Evolutionary conservation across 2,888 invertebrate species (phyloP), one percentile per base, ranked within the genome.

Genomic region (Dicranocentrus wangi): DNA sequence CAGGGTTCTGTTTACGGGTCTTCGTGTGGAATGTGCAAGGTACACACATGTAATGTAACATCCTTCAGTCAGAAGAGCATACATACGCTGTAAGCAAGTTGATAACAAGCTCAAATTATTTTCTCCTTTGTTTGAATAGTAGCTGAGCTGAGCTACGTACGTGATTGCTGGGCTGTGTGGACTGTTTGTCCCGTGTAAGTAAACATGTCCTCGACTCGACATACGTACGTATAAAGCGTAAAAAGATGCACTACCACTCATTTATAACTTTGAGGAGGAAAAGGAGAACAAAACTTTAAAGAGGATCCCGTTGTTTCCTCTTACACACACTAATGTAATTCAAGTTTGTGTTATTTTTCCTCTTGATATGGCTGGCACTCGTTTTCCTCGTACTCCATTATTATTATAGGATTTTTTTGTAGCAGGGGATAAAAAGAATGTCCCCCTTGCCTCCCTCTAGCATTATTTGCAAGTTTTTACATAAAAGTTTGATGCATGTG

Each of bases 401-500:
- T 13, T 47, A 17, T 13, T n/a, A 47, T n/a, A 39, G 13, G 39
- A 15, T n/a, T 13, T 17, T 47, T 13, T 47, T 47, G 47, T 39
- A 39, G 7, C 15, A 3, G 5, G 47, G 5, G 47, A 47, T 2
- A n/a, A 5, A 17, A 47, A 47, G 17, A 17, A n/a, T 47, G 47
- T n/a, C 17, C n/a, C 39, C 13, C 39, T 39, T 13, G 39, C 13
- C 39, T 39, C 13, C 8, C 13, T 7, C 3, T n/a, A 5, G 3
- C 47, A 47, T 47, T n/a, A 8, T 39, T 47, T 47, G 3, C 47
- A 47, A 17, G 17, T 13, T 47, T 13, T 5, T 47, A 32, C 65
- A 63, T 65, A 63, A 63, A 63, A 72, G 17, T 63, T 72, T 72
- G 61, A 72, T 72, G 47, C 61, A 61, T 72, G 72, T 72, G 72